phyloP scores from a whole-genome alignment of 2,113 vertebrate genomes.

The Bufo bufo region DNA sequence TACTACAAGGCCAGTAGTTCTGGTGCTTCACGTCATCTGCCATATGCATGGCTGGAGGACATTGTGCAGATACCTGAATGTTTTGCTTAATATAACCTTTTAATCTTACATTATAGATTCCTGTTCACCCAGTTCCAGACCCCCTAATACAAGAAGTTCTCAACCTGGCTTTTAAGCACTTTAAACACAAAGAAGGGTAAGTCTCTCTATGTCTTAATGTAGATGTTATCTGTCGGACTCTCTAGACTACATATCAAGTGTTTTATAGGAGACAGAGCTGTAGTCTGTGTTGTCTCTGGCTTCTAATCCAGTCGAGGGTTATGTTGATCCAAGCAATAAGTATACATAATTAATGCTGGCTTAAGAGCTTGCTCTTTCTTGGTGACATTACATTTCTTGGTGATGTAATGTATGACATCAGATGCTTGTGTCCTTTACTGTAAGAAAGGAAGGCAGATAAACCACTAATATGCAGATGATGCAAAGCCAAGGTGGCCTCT shows the following conservation, averaged over 20 bases:
- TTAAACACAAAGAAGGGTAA: slow-evolving; percentile 99
- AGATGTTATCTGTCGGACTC: background rate
- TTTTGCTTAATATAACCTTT: background rate
- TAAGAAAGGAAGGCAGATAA: background rate
- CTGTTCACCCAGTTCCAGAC: slow-evolving; percentile 98
- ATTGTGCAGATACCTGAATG: background rate
- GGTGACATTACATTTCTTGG: background rate
- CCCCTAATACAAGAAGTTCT: slow-evolving; percentile 98
- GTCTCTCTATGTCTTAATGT: slow-evolving; percentile 61
- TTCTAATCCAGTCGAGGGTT: background rate
- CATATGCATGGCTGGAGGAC: background rate
- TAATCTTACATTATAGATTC: slow-evolving; percentile 81
- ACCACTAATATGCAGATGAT: background rate
- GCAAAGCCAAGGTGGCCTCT: no score
- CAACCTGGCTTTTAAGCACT: slow-evolving; percentile 99
- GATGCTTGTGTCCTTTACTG: background rate
- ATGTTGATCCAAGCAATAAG: background rate
- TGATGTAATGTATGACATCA: background rate
- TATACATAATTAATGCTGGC: background rate
- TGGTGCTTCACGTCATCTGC: background rate
- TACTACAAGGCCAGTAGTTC: no score
- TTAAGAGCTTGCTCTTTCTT: background rate
- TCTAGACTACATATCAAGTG: background rate
- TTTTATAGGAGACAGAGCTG: background rate
- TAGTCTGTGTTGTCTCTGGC: background rate